Evolutionary conservation across 2,113 vertebrate genomes (phyloP), one percentile per base, ranked within the genome.

Genomic region (Cheilinus undulatus): DNA sequence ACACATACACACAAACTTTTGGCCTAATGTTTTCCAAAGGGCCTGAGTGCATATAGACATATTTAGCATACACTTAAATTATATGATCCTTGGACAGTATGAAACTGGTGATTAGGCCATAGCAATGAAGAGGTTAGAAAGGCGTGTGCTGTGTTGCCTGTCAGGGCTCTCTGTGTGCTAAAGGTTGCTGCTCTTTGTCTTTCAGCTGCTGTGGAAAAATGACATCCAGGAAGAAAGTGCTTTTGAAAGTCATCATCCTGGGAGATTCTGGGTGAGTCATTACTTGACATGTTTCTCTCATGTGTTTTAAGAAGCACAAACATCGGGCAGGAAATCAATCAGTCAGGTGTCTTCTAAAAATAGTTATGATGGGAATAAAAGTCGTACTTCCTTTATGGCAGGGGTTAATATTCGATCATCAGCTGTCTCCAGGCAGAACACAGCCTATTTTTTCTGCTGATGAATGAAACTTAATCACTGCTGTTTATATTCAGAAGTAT

Each of bases 141-240:
- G n/a, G 23, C 12, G 46, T 38, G 27, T 12, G 40, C 17, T 14
- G 22, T n/a, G n/a, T n/a, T n/a, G n/a, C n/a, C 10, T 0, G 19
- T 45, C 12, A 15, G 12, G 7, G 5, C 10, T 6, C 32, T 51
- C 15, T 64, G 30, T 27, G 17, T 45, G 27, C 7, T 74, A 3
- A 78, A 66, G n/a, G 24, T 3, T 30, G 48, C 32, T 76, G 1
- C 78, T 59, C 42, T 67, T 42, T 66, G 7, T 73, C 2, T 84
- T 78, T 88, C 52, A 67, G 12, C 78, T 93, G 96, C 93, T 90
- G 86, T 92, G 88, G 95, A 76, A 96, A 92, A 88, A 99, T 99
- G 97, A 97, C 97, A 65, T 99, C 98, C 89, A 97, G 97, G 93
- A 99, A 99, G 97, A 99, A 99, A 96, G 97, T 97, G 51, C 94